A percentile compares a stretch with the other conserved stretches of the same genome.
These are phyloP conservation scores for Schizotus pectinicornis DNA, from an alignment of 2,888 invertebrate genomes.

Conservation along the genomic window DNA sequence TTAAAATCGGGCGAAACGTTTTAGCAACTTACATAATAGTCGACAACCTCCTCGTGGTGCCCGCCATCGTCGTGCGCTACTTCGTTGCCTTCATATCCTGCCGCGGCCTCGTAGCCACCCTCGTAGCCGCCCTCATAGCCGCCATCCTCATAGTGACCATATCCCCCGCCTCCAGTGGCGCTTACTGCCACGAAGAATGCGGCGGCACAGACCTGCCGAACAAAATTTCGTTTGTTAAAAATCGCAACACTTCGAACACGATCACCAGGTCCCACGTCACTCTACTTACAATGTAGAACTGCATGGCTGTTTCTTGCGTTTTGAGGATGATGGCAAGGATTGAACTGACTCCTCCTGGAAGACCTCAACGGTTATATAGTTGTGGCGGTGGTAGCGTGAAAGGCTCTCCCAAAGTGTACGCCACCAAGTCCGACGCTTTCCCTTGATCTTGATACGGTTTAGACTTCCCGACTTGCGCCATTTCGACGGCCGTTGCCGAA, in stretches of 20 bases:
- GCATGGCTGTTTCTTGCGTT: conserved; percentile 33
- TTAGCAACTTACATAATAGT: conserved; percentile 50
- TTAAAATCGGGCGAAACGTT: too few species aligned
- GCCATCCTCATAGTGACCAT: conserved; percentile 44
- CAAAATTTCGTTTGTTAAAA: conserved; percentile 12
- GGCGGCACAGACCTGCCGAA: conserved; percentile 46
- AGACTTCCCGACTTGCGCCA: not conserved
- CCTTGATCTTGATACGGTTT: conserved; percentile 42
- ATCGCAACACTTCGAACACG: conserved; percentile 2
- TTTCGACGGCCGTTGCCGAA: not conserved
- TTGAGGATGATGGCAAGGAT: conserved; percentile 29
- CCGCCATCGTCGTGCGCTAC: conserved; percentile 30
- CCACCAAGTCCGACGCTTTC: too few species aligned
- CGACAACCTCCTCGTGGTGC: conserved; percentile 47
- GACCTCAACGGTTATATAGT: conserved; percentile 44
- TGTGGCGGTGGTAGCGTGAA: conserved; percentile 42
- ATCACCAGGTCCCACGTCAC: conserved; percentile 7
- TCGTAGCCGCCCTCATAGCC: conserved; percentile 40
- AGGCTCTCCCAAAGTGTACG: conserved; percentile 36
- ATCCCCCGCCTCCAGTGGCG: conserved; percentile 50
- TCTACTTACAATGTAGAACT: conserved; percentile 49
- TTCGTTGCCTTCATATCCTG: conserved; percentile 33
- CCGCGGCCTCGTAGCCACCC: conserved; percentile 29
- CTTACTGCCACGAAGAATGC: conserved; percentile 50
- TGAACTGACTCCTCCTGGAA: conserved; percentile 38